phyloP scores from a whole-genome alignment of 1,140 invertebrate species.

The Leptopilina clavipes region DNA sequence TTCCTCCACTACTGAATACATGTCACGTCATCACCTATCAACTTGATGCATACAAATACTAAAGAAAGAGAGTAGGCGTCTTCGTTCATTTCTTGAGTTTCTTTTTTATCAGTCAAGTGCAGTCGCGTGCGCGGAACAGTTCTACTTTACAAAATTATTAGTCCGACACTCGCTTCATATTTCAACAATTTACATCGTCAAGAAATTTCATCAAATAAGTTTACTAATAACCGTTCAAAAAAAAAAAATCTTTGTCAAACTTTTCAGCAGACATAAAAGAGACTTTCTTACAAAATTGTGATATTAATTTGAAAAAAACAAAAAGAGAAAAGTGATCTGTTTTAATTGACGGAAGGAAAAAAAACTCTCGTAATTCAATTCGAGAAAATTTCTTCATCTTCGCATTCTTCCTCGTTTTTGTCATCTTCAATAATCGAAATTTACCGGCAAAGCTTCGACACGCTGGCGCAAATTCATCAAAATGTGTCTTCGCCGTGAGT shows the following conservation, averaged over 20 bases:
- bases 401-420: background rate
- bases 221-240: background rate
- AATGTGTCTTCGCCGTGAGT: conserved; percentile 68
- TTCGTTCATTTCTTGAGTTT: conserved; percentile 50
- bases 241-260: background rate
- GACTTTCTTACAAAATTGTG: background rate
- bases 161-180: conserved; percentile 2
- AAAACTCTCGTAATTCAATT: conserved; percentile 25
- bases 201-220: background rate
- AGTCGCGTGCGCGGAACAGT: conserved; percentile 64
- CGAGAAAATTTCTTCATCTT: conserved; percentile 49
- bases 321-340: background rate
- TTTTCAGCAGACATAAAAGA: background rate
- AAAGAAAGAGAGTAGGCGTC: conserved; percentile 39
- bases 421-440: background rate
- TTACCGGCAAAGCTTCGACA: conserved; percentile 61
- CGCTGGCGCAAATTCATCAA: conserved; percentile 71
- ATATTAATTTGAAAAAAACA: background rate
- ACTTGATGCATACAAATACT: conserved; percentile 47
- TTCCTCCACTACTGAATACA: conserved; percentile 6
- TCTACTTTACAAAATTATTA: conserved; percentile 43
- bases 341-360: background rate
- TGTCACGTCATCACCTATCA: conserved; percentile 46
- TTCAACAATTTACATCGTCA: conserved; percentile 43
- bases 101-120: conserved; percentile 71